Base-by-base conservation (phyloP, 2,888 invertebrate species). In the Cactoblastis cactorum region DNA sequence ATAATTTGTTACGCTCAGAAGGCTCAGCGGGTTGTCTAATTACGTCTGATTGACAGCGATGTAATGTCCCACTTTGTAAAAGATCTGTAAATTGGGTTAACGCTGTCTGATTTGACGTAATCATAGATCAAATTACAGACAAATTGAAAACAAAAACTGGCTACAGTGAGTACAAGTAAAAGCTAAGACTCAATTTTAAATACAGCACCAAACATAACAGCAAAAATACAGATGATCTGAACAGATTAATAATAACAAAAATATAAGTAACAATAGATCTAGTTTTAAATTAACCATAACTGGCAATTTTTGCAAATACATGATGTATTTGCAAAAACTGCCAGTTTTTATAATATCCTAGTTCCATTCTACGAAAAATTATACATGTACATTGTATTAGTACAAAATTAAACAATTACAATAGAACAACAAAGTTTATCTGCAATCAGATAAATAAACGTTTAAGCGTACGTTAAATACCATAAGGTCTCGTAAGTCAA, bases 401-500 rank as follows among this genome's bases (percentile, higher is more conserved):
- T 11, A 38, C 38, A 38, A 18, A 35, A 35, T 22, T 11, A 2
- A 28, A 4, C 11, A 32, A 28, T 43, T 5, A 14, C 28, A 43
- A 28, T 15, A 41, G 14, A 41, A 41, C 12, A 28, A 9, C 6
- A 28, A n/a, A 28, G 28, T 28, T 38, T 18, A 38, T 37, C 37
- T 37, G 15, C 37, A 37, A 3, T 4, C 41, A 33, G 12, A 34
- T 34, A 46, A 4, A 33, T 12, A 12, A 24, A 37, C 14, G 6
- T 48, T 48, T 37, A 35, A 14, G 11, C 22, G 33, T 45, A 61
- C 47, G 53, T 57, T 59, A 71, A 77, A 78, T 75, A 74, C 50
- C 75, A 69, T 70, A 53, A 74, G 77, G 74, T 71, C 69, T 64
- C 43, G n/a, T n/a, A 62, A 71, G 72, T 74, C 77, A 77, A 77